Percentiles rank a stretch among this genome's conserved stretches.
phyloP scores from a whole-genome alignment of 2,113 vertebrate genomes.

The Sinocyclocheilus grahami region DNA sequence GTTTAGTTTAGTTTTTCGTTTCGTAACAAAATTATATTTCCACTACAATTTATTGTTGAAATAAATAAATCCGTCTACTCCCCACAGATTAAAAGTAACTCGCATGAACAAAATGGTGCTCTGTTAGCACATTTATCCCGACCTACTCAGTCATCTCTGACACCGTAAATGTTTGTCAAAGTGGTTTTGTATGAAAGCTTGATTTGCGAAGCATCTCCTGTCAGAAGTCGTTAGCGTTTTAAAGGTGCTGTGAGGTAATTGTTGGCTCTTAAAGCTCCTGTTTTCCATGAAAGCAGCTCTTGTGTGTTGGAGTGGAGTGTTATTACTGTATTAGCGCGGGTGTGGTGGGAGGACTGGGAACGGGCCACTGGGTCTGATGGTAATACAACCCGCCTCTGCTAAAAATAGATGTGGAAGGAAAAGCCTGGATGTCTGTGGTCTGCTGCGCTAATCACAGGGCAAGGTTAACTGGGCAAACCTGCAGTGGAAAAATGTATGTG shows the following conservation, averaged over 20 bases:
- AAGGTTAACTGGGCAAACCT: constrained; percentile 38
- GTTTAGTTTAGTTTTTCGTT: too few species aligned
- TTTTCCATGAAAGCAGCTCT: constrained; percentile 10
- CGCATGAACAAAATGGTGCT: too few species aligned
- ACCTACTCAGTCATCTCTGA: background rate
- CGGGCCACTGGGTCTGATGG: constrained; percentile 39
- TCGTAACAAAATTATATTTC: too few species aligned
- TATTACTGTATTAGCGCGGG: constrained; percentile 39
- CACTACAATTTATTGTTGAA: too few species aligned
- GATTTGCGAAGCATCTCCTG: background rate
- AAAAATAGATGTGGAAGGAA: constrained; percentile 72
- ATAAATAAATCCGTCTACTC: background rate
- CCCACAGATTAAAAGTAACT: background rate
- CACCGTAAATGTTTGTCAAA: background rate
- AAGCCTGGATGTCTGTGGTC: constrained; percentile 51
- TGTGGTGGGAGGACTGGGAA: constrained; percentile 23
- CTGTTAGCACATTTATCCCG: background rate
- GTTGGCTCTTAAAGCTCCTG: background rate
- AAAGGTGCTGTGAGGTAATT: background rate
- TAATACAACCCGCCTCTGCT: constrained; percentile 64
- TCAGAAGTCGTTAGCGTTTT: background rate
- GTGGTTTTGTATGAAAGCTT: background rate
- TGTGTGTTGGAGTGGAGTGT: background rate
- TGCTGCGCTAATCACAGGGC: constrained; percentile 51
- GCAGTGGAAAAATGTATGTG: constrained; percentile 9